A percentile compares a stretch with the other conserved stretches of the same genome.
phyloP scores from a whole-genome alignment of 1,140 invertebrate genomes.

The Sarcophaga peregrina region DNA sequence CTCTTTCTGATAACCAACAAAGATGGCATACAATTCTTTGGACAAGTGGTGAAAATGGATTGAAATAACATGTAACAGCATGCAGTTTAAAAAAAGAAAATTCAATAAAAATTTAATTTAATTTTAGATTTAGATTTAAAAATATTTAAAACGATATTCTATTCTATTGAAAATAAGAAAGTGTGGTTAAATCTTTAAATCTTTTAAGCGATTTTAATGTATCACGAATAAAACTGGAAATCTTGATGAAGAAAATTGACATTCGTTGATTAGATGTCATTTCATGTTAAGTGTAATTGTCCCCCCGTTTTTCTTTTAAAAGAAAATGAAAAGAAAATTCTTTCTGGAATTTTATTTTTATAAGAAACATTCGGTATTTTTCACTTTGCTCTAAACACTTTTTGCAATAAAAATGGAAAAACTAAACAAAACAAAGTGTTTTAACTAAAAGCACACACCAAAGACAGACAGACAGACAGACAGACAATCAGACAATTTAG shows the following conservation, averaged over 20 bases:
- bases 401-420: background rate
- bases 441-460: background rate
- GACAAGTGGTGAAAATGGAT: constrained; percentile 43
- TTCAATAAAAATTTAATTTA: background rate
- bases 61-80: background rate
- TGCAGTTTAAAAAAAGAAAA: background rate
- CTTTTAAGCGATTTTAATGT: no score
- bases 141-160: no score
- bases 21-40: constrained; percentile 45
- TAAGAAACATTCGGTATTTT: no score
- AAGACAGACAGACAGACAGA: no score
- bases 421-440: background rate
- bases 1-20: constrained; percentile 41
- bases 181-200: no score
- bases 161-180: no score
- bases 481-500: background rate
- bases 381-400: no score
- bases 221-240: no score
- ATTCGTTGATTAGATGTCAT: constrained; percentile 18
- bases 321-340: no score
- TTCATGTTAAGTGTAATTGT: background rate
- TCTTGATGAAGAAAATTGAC: background rate
- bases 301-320: no score
- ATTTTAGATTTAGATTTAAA: background rate
- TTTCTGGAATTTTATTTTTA: no score